These are phyloP conservation scores for Uromys caudimaculatus DNA, from an alignment of 2,797 vertebrate genomes.

Conservation along the genomic window DNA sequence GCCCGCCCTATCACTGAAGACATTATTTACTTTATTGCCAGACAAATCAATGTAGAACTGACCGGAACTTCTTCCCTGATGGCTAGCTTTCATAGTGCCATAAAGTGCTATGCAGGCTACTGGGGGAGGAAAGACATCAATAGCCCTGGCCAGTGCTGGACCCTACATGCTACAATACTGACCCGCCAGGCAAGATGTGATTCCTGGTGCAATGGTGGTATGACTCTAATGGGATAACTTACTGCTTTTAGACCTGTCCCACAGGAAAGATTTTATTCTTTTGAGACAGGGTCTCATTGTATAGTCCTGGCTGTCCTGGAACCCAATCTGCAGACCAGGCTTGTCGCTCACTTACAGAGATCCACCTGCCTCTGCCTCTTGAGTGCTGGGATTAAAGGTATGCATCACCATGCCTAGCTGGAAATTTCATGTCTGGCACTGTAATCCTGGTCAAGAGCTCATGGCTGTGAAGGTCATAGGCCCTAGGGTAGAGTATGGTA, in stretches of 20 bases:
- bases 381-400: not conserved
- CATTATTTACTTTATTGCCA: not conserved
- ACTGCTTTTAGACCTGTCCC: not conserved
- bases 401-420: not conserved
- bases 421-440: not conserved
- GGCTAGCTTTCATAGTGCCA: not conserved
- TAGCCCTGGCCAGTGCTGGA: not conserved
- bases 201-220: not conserved
- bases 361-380: not conserved
- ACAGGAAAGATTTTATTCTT: not conserved
- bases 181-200: not conserved
- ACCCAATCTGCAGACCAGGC: not conserved
- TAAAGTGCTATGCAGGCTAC: not conserved
- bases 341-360: not conserved
- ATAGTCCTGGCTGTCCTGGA: not conserved
- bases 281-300: not conserved
- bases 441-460: not conserved
- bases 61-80: not conserved
- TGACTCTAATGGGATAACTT: not conserved
- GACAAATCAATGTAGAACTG: not conserved
- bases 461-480: not conserved
- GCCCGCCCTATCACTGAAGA: not conserved
- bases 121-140: not conserved
- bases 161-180: not conserved
- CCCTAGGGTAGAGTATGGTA: not conserved